A percentile compares a stretch with the other conserved stretches of the same genome.
phyloP scores from a whole-genome alignment of 2,113 vertebrate species.

The Scomber colias region DNA sequence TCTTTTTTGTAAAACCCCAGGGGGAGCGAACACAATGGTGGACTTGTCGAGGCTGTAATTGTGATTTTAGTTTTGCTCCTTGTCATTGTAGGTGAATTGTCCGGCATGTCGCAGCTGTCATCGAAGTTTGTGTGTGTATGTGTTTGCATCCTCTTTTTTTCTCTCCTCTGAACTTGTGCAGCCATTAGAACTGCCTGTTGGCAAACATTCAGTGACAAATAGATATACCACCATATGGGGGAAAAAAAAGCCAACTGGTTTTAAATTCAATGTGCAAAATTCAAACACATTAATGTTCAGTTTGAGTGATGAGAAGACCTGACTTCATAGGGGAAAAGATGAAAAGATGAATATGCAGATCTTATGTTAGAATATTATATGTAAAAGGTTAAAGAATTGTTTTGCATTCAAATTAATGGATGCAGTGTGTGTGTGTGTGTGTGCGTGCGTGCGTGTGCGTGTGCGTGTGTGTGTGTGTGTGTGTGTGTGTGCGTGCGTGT shows the following conservation, averaged over 20 bases:
- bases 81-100: constrained; percentile 72
- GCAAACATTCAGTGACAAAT: constrained; percentile 23
- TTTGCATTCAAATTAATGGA: neutral
- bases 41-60: constrained; percentile 68
- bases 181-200: constrained; percentile 26
- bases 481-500: constrained; percentile 31
- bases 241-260: neutral
- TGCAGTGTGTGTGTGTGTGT: constrained; percentile 21
- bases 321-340: neutral
- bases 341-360: neutral
- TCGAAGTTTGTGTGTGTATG: constrained; percentile 50
- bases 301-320: neutral
- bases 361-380: neutral
- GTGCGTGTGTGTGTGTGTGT: constrained; percentile 29
- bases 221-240: constrained; percentile 1
- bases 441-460: too few relatives aligned
- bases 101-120: constrained; percentile 63
- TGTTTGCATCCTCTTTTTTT: constrained; percentile 36
- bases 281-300: neutral
- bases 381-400: neutral
- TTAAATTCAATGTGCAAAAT: neutral
- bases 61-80: constrained; percentile 66
- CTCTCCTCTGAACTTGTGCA: constrained; percentile 35
- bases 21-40: constrained; percentile 64
- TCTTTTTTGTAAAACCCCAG: constrained; percentile 32